Percentiles rank a stretch among this genome's conserved stretches.
Conservation (phyloP, 2,113 vertebrate species). For the Corythaixoides concolor region DNA sequence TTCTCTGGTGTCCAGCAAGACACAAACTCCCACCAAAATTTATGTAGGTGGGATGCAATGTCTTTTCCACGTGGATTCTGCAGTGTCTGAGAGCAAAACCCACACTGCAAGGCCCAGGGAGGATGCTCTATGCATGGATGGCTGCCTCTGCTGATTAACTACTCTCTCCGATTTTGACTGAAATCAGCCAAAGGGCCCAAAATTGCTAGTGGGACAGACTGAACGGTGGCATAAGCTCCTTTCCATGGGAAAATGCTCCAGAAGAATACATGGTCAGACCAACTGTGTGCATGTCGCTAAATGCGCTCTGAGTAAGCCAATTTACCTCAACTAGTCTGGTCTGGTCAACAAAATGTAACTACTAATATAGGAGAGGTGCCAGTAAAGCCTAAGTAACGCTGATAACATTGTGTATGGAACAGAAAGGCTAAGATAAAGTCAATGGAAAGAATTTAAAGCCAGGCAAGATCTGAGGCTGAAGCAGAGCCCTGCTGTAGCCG, state of each 20-base stretch:
- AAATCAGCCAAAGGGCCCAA: background rate
- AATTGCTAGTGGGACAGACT: background rate
- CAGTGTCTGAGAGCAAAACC: background rate
- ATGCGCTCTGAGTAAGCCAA: background rate
- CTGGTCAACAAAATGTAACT: background rate
- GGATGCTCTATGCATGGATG: background rate
- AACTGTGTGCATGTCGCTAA: background rate
- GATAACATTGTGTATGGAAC: conserved; percentile 11
- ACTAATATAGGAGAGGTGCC: background rate
- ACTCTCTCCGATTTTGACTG: background rate
- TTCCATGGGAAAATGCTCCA: conserved; percentile 11
- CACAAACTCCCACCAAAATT: background rate
- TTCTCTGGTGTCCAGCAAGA: background rate
- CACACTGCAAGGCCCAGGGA: background rate
- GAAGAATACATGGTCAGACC: background rate
- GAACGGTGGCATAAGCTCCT: background rate
- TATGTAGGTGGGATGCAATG: background rate
- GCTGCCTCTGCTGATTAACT: background rate
- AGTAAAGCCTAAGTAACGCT: background rate
- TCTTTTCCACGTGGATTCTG: background rate
- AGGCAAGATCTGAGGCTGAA: background rate
- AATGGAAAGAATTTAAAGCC: background rate
- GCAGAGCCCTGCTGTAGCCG: background rate
- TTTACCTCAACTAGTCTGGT: background rate
- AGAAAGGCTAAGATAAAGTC: conserved; percentile 32